phyloP scores from a whole-genome alignment of 2,888 invertebrate genomes.

The Mesorhabditis belari region DNA sequence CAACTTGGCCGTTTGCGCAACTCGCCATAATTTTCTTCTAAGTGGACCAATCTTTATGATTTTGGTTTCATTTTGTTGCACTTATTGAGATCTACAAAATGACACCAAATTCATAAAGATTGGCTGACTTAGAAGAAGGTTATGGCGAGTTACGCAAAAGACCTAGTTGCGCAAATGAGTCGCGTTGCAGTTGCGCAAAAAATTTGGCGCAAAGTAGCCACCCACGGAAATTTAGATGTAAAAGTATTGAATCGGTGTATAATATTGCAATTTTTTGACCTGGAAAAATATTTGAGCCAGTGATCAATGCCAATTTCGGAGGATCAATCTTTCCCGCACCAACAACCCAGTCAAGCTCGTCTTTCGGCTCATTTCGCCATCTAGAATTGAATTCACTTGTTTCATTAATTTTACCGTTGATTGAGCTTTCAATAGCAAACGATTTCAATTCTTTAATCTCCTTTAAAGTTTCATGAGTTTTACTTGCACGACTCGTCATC shows the following conservation, averaged over 20 bases:
- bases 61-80: no score
- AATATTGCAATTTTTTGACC: constrained; percentile 13
- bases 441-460: neutral
- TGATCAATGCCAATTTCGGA: constrained; percentile 24
- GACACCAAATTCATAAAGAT: no score
- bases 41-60: no score
- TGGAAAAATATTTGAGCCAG: constrained; percentile 29
- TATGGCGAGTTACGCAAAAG: no score
- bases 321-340: constrained; percentile 33
- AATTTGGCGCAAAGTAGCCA: no score
- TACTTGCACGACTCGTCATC: neutral
- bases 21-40: no score
- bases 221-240: neutral
- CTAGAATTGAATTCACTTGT: constrained; percentile 17
- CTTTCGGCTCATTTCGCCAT: constrained; percentile 33
- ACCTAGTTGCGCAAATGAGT: no score
- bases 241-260: neutral
- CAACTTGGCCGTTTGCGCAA: no score
- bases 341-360: constrained; percentile 34
- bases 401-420: neutral
- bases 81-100: no score
- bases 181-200: no score
- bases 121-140: no score
- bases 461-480: no score
- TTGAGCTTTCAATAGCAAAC: neutral